These are phyloP conservation scores for Tyrophagus putrescentiae DNA, from an alignment of 1,140 invertebrate genomes.

Conservation along the genomic window DNA sequence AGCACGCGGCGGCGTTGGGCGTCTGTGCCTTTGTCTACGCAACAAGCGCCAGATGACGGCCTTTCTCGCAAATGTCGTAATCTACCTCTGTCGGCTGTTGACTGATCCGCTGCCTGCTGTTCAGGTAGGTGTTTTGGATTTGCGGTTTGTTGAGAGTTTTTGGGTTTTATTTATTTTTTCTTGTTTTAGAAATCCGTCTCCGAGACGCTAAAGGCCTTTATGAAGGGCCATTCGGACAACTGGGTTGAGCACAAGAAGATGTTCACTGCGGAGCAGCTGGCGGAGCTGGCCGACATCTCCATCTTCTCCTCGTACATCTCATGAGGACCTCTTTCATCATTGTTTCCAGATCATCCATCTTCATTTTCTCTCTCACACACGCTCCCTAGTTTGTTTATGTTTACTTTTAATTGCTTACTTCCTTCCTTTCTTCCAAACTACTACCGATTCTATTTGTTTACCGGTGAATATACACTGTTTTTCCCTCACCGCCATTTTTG, in stretches of 20 bases:
- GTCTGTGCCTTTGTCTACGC: constrained; percentile 73
- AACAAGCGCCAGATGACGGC: constrained; percentile 71
- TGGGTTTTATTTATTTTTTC: constrained; percentile 12
- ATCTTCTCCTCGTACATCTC: constrained; percentile 75
- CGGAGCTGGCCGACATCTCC: constrained; percentile 64
- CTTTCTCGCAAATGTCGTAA: constrained; percentile 65
- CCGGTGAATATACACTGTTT: no score
- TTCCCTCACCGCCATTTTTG: no score
- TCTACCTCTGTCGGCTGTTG: constrained; percentile 57
- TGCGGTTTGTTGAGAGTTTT: background rate
- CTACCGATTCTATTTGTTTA: no score
- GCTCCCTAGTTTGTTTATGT: no score
- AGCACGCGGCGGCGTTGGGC: constrained; percentile 69
- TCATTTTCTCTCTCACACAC: no score
- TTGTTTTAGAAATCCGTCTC: constrained; percentile 51
- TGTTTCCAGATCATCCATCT: no score
- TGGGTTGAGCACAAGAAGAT: constrained; percentile 72
- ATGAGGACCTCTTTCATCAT: no score
- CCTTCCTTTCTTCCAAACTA: no score
- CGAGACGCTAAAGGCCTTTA: constrained; percentile 71
- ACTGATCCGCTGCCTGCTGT: constrained; percentile 79
- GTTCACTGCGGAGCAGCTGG: constrained; percentile 79
- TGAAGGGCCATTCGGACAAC: constrained; percentile 77
- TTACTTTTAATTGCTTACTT: no score
- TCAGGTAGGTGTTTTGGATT: no score